Evolutionary conservation across 2,113 vertebrate genomes (phyloP).

Genomic region (Phycodurus eques): DNA sequence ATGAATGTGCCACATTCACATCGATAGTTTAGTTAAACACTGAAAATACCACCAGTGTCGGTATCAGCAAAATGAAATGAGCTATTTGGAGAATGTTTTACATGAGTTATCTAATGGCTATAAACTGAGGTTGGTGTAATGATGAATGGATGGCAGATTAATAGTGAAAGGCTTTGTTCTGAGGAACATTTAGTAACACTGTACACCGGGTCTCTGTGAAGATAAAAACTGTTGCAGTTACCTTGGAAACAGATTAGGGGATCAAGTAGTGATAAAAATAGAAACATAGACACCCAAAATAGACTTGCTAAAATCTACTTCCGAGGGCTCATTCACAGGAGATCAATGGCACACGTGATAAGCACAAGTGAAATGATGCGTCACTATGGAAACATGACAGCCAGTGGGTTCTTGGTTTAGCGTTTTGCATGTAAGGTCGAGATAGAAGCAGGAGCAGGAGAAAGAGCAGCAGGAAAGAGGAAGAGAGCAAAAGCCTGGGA

Average conservation of each 20-base stretch:
- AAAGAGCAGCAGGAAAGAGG: slow-evolving; percentile 42
- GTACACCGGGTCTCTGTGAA: slow-evolving; percentile 15
- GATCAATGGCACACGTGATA: slow-evolving; percentile 19
- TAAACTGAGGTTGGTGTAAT: not conserved
- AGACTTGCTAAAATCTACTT: slow-evolving; percentile 42
- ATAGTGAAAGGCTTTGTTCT: not conserved
- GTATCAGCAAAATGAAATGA: not conserved
- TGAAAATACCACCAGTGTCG: not conserved
- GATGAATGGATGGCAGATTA: not conserved
- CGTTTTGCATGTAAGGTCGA: slow-evolving; percentile 12
- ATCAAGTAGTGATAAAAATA: slow-evolving; percentile 27
- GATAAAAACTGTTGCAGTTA: slow-evolving; percentile 32
- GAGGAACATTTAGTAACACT: not conserved
- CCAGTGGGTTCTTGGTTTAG: slow-evolving; percentile 1
- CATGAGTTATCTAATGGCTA: not conserved
- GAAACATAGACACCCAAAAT: slow-evolving; percentile 35
- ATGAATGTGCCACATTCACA: not conserved
- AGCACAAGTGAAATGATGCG: slow-evolving; percentile 11
- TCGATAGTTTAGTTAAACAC: not conserved
- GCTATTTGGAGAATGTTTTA: not conserved
- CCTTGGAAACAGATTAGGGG: slow-evolving; percentile 49
- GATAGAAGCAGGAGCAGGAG: slow-evolving; percentile 31
- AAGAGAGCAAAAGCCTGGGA: slow-evolving; percentile 20
- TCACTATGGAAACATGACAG: slow-evolving; percentile 45
- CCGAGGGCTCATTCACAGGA: slow-evolving; percentile 8